phyloP scores from a whole-genome alignment of 2,113 vertebrate species.

The Nymphicus hollandicus region DNA sequence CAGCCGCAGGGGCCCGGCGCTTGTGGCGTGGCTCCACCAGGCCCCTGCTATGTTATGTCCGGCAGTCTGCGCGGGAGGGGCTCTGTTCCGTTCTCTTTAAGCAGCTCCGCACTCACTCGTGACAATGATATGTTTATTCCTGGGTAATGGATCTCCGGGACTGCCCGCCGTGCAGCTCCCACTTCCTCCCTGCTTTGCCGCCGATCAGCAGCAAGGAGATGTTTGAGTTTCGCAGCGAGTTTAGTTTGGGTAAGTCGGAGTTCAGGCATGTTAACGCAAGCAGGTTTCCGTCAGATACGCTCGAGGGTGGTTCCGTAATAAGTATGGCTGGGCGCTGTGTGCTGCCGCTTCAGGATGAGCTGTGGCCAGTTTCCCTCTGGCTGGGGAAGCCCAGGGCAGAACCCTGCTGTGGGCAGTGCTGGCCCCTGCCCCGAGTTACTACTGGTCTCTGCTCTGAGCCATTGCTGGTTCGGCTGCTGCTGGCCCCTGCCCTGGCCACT shows the following conservation, averaged over 20 bases:
- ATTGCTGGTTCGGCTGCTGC: background rate
- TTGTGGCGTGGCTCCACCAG: background rate
- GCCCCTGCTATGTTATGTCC: conserved; percentile 50
- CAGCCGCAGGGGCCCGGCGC: too few relatives aligned
- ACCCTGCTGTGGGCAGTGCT: background rate
- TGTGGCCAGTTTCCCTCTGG: background rate
- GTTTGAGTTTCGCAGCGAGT: conserved; percentile 2
- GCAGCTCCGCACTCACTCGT: conserved; percentile 29
- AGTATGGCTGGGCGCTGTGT: background rate
- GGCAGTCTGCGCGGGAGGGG: conserved; percentile 22
- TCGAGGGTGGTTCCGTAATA: conserved; percentile 9
- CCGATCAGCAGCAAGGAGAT: background rate
- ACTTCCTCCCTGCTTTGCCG: background rate
- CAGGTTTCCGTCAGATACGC: conserved; percentile 23
- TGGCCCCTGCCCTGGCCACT: background rate
- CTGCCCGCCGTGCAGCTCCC: conserved; percentile 14
- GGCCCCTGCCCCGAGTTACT: background rate
- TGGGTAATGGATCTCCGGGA: conserved; percentile 34
- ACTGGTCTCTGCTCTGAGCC: background rate
- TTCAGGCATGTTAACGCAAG: conserved; percentile 34
- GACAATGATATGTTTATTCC: conserved; percentile 59
- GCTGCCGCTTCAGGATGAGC: background rate
- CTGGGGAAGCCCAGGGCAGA: background rate
- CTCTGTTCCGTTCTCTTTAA: background rate
- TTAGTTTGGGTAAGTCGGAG: conserved; percentile 24